Evolutionary conservation across 2,113 vertebrate genomes (phyloP).

Genomic region (Lycocorax pyrrhopterus): DNA sequence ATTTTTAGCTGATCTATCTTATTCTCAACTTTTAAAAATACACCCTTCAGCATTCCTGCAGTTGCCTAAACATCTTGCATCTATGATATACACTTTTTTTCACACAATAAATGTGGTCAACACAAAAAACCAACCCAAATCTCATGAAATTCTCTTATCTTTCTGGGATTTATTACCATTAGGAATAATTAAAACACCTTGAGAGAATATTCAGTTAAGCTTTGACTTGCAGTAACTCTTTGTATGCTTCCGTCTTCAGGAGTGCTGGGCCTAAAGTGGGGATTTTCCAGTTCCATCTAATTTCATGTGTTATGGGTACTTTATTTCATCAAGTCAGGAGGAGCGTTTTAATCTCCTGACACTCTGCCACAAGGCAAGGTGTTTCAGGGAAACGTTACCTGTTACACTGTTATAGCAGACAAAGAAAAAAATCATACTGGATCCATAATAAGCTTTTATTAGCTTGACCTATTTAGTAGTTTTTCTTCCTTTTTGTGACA

Average conservation of each 20-base stretch:
- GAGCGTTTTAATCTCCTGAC: background rate
- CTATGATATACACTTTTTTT: background rate
- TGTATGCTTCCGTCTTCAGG: background rate
- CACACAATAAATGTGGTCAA: background rate
- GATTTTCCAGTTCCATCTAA: background rate
- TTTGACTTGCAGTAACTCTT: background rate
- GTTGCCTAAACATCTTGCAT: background rate
- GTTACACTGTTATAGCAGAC: background rate
- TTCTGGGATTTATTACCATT: background rate
- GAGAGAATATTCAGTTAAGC: background rate
- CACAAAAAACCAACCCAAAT: background rate
- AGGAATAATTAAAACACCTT: background rate
- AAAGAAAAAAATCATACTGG: background rate
- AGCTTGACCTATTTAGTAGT: conserved; percentile 14
- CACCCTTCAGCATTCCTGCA: background rate
- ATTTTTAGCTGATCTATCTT: background rate
- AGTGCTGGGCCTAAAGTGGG: background rate
- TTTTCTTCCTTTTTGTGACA: background rate
- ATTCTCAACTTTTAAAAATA: background rate
- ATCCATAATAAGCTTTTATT: conserved; percentile 7
- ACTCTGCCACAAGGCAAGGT: background rate
- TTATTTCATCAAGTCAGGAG: background rate
- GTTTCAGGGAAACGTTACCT: background rate
- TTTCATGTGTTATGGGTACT: background rate
- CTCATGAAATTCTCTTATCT: background rate